A percentile compares a stretch with the other conserved stretches of the same genome.
These are phyloP conservation scores for Drosophila sordidapex DNA, from an alignment of 2,888 invertebrate species.

Conservation along the genomic window DNA sequence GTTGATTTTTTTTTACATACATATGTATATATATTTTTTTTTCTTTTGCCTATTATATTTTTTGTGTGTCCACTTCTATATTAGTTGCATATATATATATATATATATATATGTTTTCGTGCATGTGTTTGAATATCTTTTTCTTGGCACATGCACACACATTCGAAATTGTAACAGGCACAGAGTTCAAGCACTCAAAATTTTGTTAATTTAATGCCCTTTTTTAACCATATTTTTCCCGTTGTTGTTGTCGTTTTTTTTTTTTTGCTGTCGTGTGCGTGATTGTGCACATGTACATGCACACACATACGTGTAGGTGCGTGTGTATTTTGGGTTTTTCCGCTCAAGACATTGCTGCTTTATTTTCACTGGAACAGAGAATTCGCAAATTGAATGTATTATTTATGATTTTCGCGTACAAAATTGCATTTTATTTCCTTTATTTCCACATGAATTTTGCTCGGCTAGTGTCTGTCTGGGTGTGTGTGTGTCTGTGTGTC, in stretches of 20 bases:
- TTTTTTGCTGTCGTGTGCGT: constrained; percentile 29
- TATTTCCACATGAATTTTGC: constrained; percentile 42
- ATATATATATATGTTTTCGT: constrained; percentile 3
- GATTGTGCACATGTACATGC: constrained; percentile 16
- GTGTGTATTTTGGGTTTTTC: constrained; percentile 67
- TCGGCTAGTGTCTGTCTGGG: constrained; percentile 14
- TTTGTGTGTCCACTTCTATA: constrained; percentile 60
- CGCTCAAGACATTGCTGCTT: constrained; percentile 66
- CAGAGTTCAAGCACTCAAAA: constrained; percentile 68
- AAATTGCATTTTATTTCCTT: constrained; percentile 60
- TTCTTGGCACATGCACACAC: constrained; percentile 43
- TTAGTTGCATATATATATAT: constrained; percentile 63
- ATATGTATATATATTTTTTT: constrained; percentile 31
- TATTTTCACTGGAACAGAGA: constrained; percentile 53
- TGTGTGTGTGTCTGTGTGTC: constrained; percentile 42
- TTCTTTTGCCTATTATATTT: constrained; percentile 70
- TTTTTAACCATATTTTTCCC: constrained; percentile 55
- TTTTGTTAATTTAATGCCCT: constrained; percentile 61
- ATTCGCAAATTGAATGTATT: constrained; percentile 28
- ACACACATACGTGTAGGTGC: constrained; percentile 13
- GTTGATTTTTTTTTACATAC: constrained; percentile 61
- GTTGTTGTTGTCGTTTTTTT: constrained; percentile 21
- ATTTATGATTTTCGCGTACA: constrained; percentile 18
- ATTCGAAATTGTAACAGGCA: constrained; percentile 41
- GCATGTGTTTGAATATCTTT: constrained; percentile 45